Conservation (phyloP, 2,113 vertebrate genomes). For the Rutilus rutilus region DNA sequence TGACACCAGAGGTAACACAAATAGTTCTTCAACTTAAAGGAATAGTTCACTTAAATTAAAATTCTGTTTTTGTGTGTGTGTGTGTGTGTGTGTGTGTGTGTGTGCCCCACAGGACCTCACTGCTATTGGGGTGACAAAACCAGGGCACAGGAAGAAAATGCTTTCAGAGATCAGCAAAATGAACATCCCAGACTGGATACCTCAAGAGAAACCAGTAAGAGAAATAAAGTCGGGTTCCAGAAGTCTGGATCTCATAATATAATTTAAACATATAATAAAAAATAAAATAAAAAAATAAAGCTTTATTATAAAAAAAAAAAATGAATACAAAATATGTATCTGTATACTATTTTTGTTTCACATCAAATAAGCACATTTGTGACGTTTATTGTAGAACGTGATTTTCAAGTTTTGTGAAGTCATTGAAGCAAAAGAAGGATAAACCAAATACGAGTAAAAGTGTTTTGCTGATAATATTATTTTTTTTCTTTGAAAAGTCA, state of each 20-base stretch:
- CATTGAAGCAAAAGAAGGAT: no score
- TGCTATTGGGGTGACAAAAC: slow-evolving; percentile 95
- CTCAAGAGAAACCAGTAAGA: slow-evolving; percentile 92
- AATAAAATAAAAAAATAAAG: background rate
- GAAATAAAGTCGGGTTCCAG: background rate
- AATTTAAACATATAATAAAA: background rate
- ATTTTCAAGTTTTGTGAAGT: background rate
- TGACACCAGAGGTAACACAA: slow-evolving; percentile 92
- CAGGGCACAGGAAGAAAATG: slow-evolving; percentile 96
- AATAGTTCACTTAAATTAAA: no score
- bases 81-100: slow-evolving; percentile 14
- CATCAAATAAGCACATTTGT: background rate
- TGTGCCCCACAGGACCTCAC: slow-evolving; percentile 86
- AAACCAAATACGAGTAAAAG: background rate
- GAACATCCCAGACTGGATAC: slow-evolving; percentile 89
- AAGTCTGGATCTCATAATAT: background rate
- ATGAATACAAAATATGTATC: no score
- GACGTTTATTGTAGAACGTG: background rate
- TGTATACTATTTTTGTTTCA: background rate
- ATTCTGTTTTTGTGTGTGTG: slow-evolving; percentile 25
- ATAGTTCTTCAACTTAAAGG: background rate
- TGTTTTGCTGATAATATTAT: background rate
- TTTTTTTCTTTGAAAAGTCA: background rate
- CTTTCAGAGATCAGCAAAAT: slow-evolving; percentile 90
- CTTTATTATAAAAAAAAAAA: background rate